Percentiles rank a stretch among this genome's conserved stretches.
Evolutionary conservation across 1,140 invertebrate species (phyloP).

Genomic region (Sipha flava): DNA sequence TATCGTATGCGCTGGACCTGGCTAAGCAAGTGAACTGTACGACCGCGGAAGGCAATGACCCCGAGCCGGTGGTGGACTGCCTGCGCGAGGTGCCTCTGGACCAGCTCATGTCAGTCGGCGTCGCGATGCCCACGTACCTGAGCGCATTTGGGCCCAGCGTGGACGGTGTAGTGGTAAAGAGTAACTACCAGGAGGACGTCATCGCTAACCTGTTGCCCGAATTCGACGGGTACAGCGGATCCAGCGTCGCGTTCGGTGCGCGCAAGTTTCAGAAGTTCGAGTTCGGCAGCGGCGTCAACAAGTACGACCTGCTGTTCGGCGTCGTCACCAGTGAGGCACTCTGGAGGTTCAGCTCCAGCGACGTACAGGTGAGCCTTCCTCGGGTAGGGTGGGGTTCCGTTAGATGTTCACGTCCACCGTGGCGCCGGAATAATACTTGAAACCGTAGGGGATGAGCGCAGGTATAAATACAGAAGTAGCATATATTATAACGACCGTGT

Average conservation of each 20-base stretch:
- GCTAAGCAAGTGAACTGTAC: conserved; percentile 79
- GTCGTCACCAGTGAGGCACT: conserved; percentile 75
- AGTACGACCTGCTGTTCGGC: conserved; percentile 74
- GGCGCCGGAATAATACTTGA: no score
- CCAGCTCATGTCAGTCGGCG: conserved; percentile 67
- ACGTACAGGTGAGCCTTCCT: conserved; percentile 12
- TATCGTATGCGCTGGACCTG: conserved; percentile 72
- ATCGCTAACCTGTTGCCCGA: conserved; percentile 43
- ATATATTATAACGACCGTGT: no score
- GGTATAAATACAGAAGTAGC: no score
- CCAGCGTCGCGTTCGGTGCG: background rate
- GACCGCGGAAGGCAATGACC: conserved; percentile 62
- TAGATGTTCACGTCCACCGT: no score
- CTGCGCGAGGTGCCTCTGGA: conserved; percentile 65
- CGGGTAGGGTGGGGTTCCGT: no score
- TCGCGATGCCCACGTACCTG: conserved; percentile 71
- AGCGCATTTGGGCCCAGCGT: conserved; percentile 77
- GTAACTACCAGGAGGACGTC: conserved; percentile 65
- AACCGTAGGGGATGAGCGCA: no score
- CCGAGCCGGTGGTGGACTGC: conserved; percentile 69
- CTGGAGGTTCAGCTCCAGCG: conserved; percentile 47
- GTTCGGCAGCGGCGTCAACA: conserved; percentile 47
- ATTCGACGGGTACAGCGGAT: conserved; percentile 37
- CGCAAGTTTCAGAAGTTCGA: conserved; percentile 38
- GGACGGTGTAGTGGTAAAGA: conserved; percentile 76